Evolutionary conservation across 2,888 invertebrate genomes (phyloP), one percentile per base, ranked within the genome.

Genomic region (Drosophila bunnanda): DNA sequence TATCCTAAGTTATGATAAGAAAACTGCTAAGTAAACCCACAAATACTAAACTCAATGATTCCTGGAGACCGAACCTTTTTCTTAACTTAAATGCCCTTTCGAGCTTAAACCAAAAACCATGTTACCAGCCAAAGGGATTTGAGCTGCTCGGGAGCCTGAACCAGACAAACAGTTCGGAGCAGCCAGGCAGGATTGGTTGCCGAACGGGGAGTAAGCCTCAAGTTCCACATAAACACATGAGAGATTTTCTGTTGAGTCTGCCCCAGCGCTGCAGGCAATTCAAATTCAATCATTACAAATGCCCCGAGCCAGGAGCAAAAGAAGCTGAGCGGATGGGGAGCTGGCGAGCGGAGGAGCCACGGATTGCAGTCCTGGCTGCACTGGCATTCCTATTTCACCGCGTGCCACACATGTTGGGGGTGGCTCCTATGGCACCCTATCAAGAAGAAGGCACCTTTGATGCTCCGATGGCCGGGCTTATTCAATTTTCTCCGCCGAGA

Each of bases 211-310:
- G 20, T 32, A 39, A 64, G 62, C 64, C 71, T 60, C 62, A 58
- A 69, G 66, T 62, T 54, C 28, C 72, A 68, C 67, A 68, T 62
- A 69, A 66, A 54, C 80, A 73, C 78, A 77, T 71, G 25, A 54
- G 46, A 76, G 71, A 77, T 73, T 70, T 54, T 36, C 44, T 32
- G 39, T 50, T 25, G 36, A 28, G 52, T 36, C 15, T 50, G 52
- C n/a, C 20, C n/a, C 20, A 38, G 22, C 50, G 48, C 48, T 64
- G 75, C 70, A 64, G 71, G 78, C 88, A 82, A 83, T 88, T 83
- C 72, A 82, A 85, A 82, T 88, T 82, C 86, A 82, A 82, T 82
- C 86, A 82, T 85, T 79, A 67, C 88, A 73, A 82, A 82, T 76
- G 67, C 82, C 86, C 78, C 66, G 65, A 88, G 82, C 88, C 78